Base-by-base conservation (phyloP, 2,113 vertebrate species). In the Dipodomys stephensi region DNA sequence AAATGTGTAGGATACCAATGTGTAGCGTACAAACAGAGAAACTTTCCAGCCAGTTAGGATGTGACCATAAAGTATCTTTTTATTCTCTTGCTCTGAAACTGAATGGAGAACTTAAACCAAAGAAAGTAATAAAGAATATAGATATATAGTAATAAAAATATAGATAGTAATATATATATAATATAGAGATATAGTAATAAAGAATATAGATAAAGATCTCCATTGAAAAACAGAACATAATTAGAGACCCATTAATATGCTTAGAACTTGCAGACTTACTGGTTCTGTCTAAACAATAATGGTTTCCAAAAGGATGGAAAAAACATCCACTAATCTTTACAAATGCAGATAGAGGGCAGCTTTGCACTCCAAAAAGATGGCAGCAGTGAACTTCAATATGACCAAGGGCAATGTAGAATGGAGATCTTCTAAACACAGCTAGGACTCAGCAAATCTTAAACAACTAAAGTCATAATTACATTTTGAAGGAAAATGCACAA, bases 401-500 rank as follows among this genome's bases (percentile, higher is more conserved):
- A 97, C 95, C 98, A 94, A 97, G 93, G 97, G 97, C 94, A 97
- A 97, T 98, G 97, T 96, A 96, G 67, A 89, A 89, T 92, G 94
- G 60, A 94, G 87, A 87, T 95, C 89, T 96, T 96, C 80, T 93
- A 71, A 96, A 96, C 94, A 97, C 71, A 57, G 79, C 92, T 94
- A 89, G 80, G 85, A 96, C 95, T 96, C 92, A 94, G 95, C 97
- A 98, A 97, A 95, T 79, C 97, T 98, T 57, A 57, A 98, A 88
- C 96, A 98, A 39, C 97, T 98, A 98, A 96, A 96, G 91, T 87
- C 79, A 97, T 97, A 97, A 97, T 98, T 98, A 98, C 97, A 98
- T 98, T 98, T 98, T 98, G 96, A 97, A 98, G 98, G 97, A 97
- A 97, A 98, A 98, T 97, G 88, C 98, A 98, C 98, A 98, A 98